phyloP scores from a whole-genome alignment of 2,888 invertebrate species.

The Hirudinaria manillensis region DNA sequence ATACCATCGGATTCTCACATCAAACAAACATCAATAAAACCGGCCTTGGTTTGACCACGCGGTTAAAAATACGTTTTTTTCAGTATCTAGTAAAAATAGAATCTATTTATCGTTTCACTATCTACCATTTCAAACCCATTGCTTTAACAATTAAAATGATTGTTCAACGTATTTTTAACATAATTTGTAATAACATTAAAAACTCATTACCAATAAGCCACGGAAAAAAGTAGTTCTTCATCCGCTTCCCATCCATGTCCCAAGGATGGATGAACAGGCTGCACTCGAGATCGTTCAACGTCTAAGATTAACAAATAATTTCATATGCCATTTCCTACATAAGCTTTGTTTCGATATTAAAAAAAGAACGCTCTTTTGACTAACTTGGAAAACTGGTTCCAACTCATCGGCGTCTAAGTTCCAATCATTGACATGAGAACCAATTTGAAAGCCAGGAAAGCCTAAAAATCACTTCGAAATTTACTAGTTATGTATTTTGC shows the following conservation, averaged over 20 bases:
- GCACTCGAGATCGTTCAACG: slow-evolving; percentile 49
- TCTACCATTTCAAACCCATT: background rate
- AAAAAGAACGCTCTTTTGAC: background rate
- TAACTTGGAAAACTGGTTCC: slow-evolving; percentile 57
- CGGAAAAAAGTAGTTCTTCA: slow-evolving; percentile 59
- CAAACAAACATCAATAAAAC: no score
- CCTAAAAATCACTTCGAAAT: slow-evolving; percentile 42
- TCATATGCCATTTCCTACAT: background rate
- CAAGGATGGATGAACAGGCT: slow-evolving; percentile 61
- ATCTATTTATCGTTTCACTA: no score
- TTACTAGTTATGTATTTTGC: background rate
- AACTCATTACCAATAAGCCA: slow-evolving; percentile 57
- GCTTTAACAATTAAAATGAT: background rate
- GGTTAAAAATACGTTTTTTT: no score
- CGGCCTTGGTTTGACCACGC: no score
- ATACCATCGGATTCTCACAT: no score
- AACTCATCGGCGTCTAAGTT: slow-evolving; percentile 58
- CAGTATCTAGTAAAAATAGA: no score
- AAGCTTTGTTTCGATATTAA: background rate
- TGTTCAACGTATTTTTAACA: background rate
- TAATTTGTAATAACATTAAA: background rate
- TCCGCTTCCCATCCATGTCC: slow-evolving; percentile 59
- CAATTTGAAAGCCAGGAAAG: slow-evolving; percentile 59
- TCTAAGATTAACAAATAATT: background rate
- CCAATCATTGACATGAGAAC: slow-evolving; percentile 60